phyloP scores from a whole-genome alignment of 2,888 invertebrate species.

The Erebia epiphron region DNA sequence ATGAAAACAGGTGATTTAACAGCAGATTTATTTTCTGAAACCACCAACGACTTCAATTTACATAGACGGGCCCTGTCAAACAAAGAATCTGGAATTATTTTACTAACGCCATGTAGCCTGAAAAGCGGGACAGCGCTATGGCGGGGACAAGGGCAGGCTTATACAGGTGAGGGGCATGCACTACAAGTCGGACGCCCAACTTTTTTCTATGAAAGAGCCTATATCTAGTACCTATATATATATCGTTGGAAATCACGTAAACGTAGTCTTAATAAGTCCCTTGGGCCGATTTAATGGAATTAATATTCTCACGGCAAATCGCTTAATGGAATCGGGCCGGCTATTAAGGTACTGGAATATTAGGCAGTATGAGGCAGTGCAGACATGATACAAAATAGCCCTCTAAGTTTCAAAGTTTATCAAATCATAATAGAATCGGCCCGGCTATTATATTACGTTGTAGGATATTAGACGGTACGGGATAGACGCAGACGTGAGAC shows the following conservation, averaged over 20 bases:
- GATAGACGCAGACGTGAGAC: not conserved
- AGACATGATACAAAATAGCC: not conserved
- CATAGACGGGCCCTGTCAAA: too few species aligned
- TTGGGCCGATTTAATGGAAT: conserved; percentile 42
- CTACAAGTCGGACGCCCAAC: too few species aligned
- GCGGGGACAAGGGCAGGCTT: too few species aligned
- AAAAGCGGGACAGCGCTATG: too few species aligned
- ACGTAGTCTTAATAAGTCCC: conserved; percentile 40
- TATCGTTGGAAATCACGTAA: conserved; percentile 33
- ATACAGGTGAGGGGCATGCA: too few species aligned
- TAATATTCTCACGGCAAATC: conserved; percentile 43
- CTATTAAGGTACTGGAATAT: conserved; percentile 32
- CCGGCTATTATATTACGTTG: conserved; percentile 28
- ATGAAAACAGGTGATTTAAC: not conserved
- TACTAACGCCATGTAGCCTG: too few species aligned
- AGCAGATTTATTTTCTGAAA: conserved; percentile 28
- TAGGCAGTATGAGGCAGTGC: conserved; percentile 4
- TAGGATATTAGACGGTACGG: conserved; percentile 25
- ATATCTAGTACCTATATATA: too few species aligned
- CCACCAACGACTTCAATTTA: too few species aligned
- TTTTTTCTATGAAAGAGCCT: too few species aligned
- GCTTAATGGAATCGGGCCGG: conserved; percentile 39
- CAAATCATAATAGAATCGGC: conserved; percentile 37
- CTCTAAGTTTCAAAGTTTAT: too few species aligned
- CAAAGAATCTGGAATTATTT: too few species aligned